phyloP scores from a whole-genome alignment of 2,113 vertebrate genomes.

The Piaya cayana region DNA sequence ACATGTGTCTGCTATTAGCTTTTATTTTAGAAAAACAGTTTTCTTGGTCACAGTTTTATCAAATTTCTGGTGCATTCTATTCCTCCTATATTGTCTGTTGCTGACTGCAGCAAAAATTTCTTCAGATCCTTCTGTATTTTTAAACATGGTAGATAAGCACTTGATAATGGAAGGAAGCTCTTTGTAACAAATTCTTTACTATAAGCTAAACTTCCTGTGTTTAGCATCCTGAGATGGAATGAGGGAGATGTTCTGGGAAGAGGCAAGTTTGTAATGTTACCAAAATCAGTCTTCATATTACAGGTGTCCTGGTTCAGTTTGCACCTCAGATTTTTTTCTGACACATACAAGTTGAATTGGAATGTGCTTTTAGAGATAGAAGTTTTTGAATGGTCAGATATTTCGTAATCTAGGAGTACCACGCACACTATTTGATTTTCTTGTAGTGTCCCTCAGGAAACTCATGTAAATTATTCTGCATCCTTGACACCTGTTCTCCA shows the following conservation, averaged over 20 bases:
- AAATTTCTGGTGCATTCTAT: not conserved
- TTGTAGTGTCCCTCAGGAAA: not conserved
- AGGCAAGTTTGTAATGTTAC: not conserved
- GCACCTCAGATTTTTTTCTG: not conserved
- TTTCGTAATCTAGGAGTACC: not conserved
- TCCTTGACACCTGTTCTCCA: conserved; percentile 81
- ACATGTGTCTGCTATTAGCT: not conserved
- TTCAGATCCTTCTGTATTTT: not conserved
- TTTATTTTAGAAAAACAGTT: not conserved
- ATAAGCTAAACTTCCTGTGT: not conserved
- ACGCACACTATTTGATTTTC: not conserved
- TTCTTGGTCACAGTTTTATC: not conserved
- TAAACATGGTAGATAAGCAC: not conserved
- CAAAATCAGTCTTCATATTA: not conserved
- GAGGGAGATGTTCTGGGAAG: not conserved
- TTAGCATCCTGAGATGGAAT: not conserved
- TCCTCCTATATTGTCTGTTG: not conserved
- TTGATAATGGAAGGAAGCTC: not conserved
- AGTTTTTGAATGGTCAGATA: not conserved
- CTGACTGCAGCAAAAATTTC: not conserved
- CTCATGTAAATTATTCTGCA: not conserved
- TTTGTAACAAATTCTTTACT: not conserved
- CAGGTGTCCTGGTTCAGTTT: not conserved
- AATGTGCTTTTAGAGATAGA: not conserved
- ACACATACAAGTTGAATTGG: not conserved